These are phyloP conservation scores for Apocrypta bakeri DNA, from an alignment of 1,140 invertebrate species.

Conservation along the genomic window DNA sequence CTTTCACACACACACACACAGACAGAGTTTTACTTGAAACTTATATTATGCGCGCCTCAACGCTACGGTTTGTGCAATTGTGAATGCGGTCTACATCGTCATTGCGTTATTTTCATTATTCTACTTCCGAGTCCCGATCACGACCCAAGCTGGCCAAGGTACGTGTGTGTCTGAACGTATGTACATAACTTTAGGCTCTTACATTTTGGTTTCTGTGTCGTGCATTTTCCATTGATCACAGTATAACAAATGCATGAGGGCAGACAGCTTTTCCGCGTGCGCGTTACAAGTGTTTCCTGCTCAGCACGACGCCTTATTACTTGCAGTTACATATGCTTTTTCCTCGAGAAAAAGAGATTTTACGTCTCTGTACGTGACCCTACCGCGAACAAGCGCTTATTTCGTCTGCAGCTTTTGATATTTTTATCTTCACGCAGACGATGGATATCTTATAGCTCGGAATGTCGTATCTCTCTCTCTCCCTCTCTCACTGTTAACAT, in stretches of 20 bases:
- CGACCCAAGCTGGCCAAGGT: too few species aligned
- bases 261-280: not conserved
- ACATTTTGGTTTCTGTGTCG: too few species aligned
- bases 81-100: not conserved
- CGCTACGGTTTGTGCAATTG: not conserved
- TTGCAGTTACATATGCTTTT: not conserved
- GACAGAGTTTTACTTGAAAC: too few species aligned
- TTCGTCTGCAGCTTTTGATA: not conserved
- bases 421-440: not conserved
- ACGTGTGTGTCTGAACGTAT: too few species aligned
- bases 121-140: too few species aligned
- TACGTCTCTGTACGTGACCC: not conserved
- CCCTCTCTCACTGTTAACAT: not conserved
- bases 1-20: too few species aligned
- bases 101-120: not conserved
- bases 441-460: not conserved
- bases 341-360: not conserved
- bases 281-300: not conserved
- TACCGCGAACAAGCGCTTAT: not conserved
- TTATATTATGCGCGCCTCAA: not conserved
- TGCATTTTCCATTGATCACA: too few species aligned
- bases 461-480: not conserved
- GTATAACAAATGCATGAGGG: too few species aligned
- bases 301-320: not conserved
- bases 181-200: too few species aligned